These are phyloP conservation scores for Nyctereutes procyonoides DNA, from an alignment of 2,113 vertebrate species.

Conservation along the genomic window DNA sequence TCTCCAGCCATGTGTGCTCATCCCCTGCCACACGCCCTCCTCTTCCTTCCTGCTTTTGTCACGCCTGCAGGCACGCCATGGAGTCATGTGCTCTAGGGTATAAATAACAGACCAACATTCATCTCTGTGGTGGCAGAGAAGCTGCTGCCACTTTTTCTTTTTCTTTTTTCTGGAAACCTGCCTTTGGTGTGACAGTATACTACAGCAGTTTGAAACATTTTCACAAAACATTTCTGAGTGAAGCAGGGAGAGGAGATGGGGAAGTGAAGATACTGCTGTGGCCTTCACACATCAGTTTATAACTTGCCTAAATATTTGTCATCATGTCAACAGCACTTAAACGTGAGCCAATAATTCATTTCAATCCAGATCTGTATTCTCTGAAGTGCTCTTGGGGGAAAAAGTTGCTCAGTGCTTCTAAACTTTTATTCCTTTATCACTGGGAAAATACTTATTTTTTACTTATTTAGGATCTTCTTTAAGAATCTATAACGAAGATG, in stretches of 20 bases:
- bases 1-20: neutral
- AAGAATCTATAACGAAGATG: neutral
- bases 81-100: neutral
- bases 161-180: slow-evolving; percentile 66
- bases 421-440: slow-evolving; percentile 5
- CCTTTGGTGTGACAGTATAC: slow-evolving; percentile 73
- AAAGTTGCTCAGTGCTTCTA: slow-evolving; percentile 36
- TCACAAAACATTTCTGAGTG: slow-evolving; percentile 74
- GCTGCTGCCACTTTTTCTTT: slow-evolving; percentile 45
- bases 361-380: slow-evolving; percentile 51
- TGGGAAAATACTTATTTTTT: neutral
- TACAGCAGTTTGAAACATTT: slow-evolving; percentile 74
- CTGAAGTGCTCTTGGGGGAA: slow-evolving; percentile 36
- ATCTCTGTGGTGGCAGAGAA: slow-evolving; percentile 50
- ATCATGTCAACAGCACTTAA: slow-evolving; percentile 67
- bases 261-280: slow-evolving; percentile 65
- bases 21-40: neutral
- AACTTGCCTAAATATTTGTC: slow-evolving; percentile 78
- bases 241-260: slow-evolving; percentile 27
- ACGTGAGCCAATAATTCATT: slow-evolving; percentile 65
- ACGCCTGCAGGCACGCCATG: neutral
- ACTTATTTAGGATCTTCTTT: slow-evolving; percentile 18
- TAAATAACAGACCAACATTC: slow-evolving; percentile 60
- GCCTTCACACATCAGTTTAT: slow-evolving; percentile 76
- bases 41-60: neutral